phyloP scores from a whole-genome alignment of 2,797 vertebrate species.

The Manis javanica region DNA sequence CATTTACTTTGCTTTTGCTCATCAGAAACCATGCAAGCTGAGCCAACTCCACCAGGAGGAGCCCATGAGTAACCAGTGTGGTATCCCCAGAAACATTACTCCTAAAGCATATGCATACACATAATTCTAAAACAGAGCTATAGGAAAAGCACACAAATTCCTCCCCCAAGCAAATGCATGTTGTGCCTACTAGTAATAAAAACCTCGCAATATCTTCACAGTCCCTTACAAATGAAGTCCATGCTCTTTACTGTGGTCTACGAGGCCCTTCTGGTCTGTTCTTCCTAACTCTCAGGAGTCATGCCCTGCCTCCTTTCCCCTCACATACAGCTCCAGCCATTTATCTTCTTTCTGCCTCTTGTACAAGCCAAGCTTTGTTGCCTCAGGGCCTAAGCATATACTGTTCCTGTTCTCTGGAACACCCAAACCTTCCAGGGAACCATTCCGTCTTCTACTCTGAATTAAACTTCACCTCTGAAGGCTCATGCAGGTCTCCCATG shows the following conservation, averaged over 20 bases:
- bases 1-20: not conserved
- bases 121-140: not conserved
- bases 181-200: not conserved
- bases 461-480: not conserved
- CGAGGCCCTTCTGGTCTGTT: not conserved
- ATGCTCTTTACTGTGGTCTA: not conserved
- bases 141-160: not conserved
- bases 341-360: not conserved
- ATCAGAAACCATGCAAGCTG: not conserved
- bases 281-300: not conserved
- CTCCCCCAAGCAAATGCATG: not conserved
- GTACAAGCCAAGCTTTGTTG: not conserved
- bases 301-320: not conserved
- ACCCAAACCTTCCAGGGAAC: not conserved
- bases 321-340: not conserved
- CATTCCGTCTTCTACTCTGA: not conserved
- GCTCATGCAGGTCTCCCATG: not conserved
- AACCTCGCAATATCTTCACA: not conserved
- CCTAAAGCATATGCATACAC: not conserved
- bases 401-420: not conserved
- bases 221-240: not conserved
- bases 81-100: not conserved
- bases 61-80: slow-evolving; percentile 26
- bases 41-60: slow-evolving; percentile 68
- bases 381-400: not conserved